Evolutionary conservation across 2,888 invertebrate genomes (phyloP).

Genomic region (Agrotis ipsilon): DNA sequence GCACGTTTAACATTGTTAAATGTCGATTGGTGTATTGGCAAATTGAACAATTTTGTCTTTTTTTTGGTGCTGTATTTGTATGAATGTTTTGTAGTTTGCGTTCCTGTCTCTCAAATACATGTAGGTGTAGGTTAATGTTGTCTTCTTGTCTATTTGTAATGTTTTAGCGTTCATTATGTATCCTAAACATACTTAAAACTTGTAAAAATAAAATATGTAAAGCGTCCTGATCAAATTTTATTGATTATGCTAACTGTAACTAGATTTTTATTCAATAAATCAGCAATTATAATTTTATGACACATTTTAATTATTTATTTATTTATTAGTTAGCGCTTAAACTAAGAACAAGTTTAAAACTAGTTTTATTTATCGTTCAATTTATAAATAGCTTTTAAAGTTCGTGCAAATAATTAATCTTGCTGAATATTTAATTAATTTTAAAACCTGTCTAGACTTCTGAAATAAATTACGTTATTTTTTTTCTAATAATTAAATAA

Average conservation of each 20-base stretch:
- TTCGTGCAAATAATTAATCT: slow-evolving; percentile 4
- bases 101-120: neutral
- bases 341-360: slow-evolving; percentile 2
- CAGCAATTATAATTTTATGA: neutral
- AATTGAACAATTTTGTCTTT: neutral
- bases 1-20: neutral
- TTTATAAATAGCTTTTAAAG: slow-evolving; percentile 6
- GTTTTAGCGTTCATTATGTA: too few relatives aligned
- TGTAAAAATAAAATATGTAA: too few relatives aligned
- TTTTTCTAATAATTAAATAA: too few relatives aligned
- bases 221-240: neutral
- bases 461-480: neutral
- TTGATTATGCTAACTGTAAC: slow-evolving; percentile 5
- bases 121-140: too few relatives aligned
- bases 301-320: neutral
- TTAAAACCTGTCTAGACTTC: slow-evolving; percentile 8
- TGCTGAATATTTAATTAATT: neutral
- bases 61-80: too few relatives aligned
- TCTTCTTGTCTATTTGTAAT: neutral
- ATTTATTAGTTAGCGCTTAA: neutral
- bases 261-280: neutral
- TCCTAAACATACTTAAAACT: too few relatives aligned
- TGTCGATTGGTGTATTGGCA: neutral
- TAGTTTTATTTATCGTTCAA: neutral
- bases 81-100: too few relatives aligned